Evolutionary conservation across 2,797 vertebrate genomes (phyloP).

Genomic region (Gallinago nigripennis): DNA sequence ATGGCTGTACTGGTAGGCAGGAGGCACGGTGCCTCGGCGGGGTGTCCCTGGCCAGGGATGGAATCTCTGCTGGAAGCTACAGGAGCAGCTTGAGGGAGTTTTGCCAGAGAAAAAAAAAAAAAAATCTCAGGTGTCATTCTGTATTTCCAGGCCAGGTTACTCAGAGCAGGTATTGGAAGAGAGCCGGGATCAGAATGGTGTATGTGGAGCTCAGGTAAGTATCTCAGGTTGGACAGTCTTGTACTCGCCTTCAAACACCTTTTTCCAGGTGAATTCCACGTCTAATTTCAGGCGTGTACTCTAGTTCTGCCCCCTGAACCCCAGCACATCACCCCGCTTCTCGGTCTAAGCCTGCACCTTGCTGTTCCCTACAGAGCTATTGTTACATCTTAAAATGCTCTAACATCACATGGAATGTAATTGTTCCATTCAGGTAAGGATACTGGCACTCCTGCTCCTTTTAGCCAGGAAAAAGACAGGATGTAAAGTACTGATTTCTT

Average conservation of each 20-base stretch:
- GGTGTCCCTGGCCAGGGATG: neutral
- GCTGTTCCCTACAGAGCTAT: neutral
- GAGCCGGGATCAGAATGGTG: neutral
- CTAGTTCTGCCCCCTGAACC: neutral
- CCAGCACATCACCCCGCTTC: neutral
- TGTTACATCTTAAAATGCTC: neutral
- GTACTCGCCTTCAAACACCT: neutral
- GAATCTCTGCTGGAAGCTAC: neutral
- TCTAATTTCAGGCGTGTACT: neutral
- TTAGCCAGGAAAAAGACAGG: neutral
- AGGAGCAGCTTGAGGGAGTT: neutral
- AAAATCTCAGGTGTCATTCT: neutral
- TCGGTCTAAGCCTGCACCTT: neutral
- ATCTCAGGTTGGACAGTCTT: neutral
- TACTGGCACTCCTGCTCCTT: neutral
- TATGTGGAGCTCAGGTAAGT: neutral
- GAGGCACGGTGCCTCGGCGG: neutral
- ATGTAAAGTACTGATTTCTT: neutral
- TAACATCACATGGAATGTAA: neutral
- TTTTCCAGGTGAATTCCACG: neutral
- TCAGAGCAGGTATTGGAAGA: neutral
- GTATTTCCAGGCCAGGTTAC: neutral
- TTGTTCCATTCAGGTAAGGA: neutral
- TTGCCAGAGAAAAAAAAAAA: neutral
- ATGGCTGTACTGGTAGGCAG: neutral